Percentiles rank a stretch among this genome's conserved stretches.
These are phyloP conservation scores for Stenotaenia linearis DNA, from an alignment of 2,888 invertebrate species.

Conservation along the genomic window DNA sequence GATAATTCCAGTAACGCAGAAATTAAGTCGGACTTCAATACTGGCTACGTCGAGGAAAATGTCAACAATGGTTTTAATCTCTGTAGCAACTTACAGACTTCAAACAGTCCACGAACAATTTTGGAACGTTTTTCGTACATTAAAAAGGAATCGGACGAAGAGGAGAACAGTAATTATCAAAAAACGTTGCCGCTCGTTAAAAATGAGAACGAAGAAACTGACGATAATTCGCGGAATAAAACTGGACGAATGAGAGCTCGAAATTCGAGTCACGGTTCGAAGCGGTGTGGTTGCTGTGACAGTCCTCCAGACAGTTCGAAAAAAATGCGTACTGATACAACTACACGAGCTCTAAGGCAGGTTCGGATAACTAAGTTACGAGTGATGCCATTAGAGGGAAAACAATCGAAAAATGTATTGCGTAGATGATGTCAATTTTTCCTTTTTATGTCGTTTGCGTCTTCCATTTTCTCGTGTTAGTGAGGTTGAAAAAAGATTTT, in stretches of 20 bases:
- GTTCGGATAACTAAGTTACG: not conserved
- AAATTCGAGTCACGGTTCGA: not conserved
- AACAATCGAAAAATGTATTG: not conserved
- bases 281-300: not conserved
- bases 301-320: not conserved
- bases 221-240: not conserved
- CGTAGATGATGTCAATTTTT: slow-evolving; percentile 4
- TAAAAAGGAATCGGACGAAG: not conserved
- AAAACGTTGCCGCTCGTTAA: not conserved
- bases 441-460: not conserved
- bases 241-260: not conserved
- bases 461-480: not conserved
- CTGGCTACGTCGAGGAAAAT: not conserved
- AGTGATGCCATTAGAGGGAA: not conserved
- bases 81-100: not conserved
- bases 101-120: not conserved
- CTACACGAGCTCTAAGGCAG: not conserved
- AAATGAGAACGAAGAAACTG: not conserved
- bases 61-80: not conserved
- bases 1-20: not conserved
- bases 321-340: not conserved
- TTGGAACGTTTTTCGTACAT: not conserved
- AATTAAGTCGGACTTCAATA: not conserved
- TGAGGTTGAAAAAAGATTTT: not conserved
- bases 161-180: not conserved